These are phyloP conservation scores for Neoitamus cyanurus DNA, from an alignment of 2,888 invertebrate species.

Conservation along the genomic window DNA sequence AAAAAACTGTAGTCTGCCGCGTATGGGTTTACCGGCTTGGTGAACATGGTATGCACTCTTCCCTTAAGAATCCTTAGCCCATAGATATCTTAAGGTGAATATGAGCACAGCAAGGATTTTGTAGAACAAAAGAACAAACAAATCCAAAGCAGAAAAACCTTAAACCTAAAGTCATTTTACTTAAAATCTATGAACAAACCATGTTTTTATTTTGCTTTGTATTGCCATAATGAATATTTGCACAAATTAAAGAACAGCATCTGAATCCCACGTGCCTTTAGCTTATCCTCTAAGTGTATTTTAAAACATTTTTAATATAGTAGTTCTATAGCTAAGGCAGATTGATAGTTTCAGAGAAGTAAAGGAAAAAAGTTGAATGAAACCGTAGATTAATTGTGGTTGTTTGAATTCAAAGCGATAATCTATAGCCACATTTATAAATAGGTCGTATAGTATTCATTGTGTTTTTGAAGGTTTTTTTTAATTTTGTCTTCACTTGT, in stretches of 20 bases:
- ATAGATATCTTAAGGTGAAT: no score
- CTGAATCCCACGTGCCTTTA: neutral
- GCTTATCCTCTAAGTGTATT: neutral
- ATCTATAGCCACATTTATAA: conserved; percentile 23
- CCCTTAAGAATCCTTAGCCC: neutral
- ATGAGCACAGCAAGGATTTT: neutral
- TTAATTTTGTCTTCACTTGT: conserved; percentile 4
- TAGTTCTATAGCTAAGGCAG: conserved; percentile 6
- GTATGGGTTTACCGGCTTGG: no score
- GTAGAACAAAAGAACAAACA: neutral
- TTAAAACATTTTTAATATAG: neutral
- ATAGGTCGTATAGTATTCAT: neutral
- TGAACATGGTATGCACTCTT: no score
- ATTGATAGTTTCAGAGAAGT: neutral
- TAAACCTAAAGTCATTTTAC: neutral
- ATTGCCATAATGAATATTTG: neutral
- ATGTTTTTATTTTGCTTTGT: neutral
- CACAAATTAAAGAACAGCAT: neutral
- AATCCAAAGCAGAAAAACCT: neutral
- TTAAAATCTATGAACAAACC: neutral
- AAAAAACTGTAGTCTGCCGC: no score
- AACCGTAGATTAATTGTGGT: conserved; percentile 13
- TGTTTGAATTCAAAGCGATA: neutral
- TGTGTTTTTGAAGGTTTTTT: neutral
- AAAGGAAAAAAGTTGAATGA: neutral